Percentiles rank a stretch among this genome's conserved stretches.
Conservation (phyloP, 2,888 invertebrate genomes). For the Eremobia ochroleuca region DNA sequence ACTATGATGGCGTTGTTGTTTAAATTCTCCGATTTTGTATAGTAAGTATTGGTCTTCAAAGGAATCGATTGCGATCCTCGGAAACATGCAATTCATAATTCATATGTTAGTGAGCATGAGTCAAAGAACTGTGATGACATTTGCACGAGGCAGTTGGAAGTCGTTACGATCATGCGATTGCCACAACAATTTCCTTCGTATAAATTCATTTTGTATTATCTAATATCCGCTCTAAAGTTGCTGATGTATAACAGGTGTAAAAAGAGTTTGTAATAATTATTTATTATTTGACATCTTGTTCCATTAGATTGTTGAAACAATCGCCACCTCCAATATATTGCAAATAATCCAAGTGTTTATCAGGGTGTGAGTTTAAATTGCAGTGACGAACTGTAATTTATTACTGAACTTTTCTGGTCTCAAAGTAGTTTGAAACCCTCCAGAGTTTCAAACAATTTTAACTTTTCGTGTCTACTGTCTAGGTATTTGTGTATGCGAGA, state of each 20-base stretch:
- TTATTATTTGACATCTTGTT: conserved; percentile 28
- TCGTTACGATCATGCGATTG: conserved; percentile 29
- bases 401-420: conserved; percentile 42
- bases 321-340: conserved; percentile 4
- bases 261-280: conserved; percentile 35
- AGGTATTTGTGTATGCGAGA: not conserved
- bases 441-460: not conserved
- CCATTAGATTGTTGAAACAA: conserved; percentile 23
- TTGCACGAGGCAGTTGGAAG: conserved; percentile 36
- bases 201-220: conserved; percentile 31
- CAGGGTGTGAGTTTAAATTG: conserved; percentile 22
- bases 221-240: conserved; percentile 43
- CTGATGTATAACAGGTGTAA: conserved; percentile 16
- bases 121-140: conserved; percentile 53
- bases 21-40: not conserved
- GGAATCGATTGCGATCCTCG: conserved; percentile 25
- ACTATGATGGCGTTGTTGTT: conserved; percentile 31
- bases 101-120: conserved; percentile 28
- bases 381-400: conserved; percentile 39
- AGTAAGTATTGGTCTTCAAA: conserved; percentile 21
- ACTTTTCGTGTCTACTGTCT: not conserved
- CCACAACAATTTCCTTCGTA: conserved; percentile 37
- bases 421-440: not conserved
- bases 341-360: conserved; percentile 31
- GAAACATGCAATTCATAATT: conserved; percentile 46